Evolutionary conservation across 2,888 invertebrate species (phyloP), one percentile per base, ranked within the genome.

Genomic region (Teleogryllus oceanicus): DNA sequence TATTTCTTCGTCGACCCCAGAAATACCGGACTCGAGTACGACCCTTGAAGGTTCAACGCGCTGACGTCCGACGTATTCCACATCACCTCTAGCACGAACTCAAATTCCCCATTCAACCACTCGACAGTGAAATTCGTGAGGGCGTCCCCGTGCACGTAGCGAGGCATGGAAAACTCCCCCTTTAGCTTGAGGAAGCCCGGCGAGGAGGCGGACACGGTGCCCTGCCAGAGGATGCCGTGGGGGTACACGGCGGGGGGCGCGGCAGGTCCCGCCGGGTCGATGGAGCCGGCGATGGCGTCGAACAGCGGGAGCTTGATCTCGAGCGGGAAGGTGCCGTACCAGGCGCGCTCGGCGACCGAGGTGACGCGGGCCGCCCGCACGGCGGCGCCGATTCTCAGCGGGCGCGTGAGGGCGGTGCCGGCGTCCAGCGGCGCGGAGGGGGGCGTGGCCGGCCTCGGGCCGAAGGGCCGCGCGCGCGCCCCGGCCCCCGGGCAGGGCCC

Each of bases 1-100:
- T 76, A 77, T 74, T 77, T 74, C n/a, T 74, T 78, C 20, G 76
- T 50, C 50, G 78, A 80, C 74, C 75, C 75, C 62, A 78, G 78
- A 24, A 80, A 81, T n/a, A 81, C 75, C n/a, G 80, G 62, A 10
- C 80, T 76, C 24, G 74, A 78, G 16, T 80, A 81, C 37, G 80
- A 77, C 11, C 80, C 81, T 77, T 74, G 75, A 20, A 80, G 77
- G 16, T 78, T 74, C 74, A 80, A 51, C 24, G 75, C 77, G 24
- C n/a, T 75, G 10, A 50, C 21, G 18, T 50, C 20, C 16, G 75
- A 18, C 8, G 50, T 75, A 21, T 79, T 79, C 74, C 50, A 75
- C 3, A 76, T 8, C 5, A 78, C 21, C 50, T 80, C 62, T 21
- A 80, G 12, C 20, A 79, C 62, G 20, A 80, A 78, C 49, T 78